Conservation (phyloP, 2,113 vertebrate genomes). For the Tragulus kanchil region DNA sequence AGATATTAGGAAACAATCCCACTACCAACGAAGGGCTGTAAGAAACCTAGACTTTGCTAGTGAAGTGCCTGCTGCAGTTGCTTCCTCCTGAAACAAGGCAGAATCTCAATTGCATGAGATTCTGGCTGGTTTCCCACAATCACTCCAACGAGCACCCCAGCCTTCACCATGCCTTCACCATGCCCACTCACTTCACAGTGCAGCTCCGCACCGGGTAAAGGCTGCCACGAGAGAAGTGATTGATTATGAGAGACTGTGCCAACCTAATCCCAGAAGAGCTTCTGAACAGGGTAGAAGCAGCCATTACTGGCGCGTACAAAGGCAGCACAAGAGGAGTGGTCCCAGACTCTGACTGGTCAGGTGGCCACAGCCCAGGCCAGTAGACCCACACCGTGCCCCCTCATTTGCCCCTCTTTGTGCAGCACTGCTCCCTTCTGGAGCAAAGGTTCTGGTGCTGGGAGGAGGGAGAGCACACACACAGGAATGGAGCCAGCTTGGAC, state of each 20-base stretch:
- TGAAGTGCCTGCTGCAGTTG: not conserved
- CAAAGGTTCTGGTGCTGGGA: not conserved
- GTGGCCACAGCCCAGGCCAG: not conserved
- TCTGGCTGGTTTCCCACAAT: not conserved
- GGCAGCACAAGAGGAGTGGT: not conserved
- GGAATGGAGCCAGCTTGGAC: not conserved
- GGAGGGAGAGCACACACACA: not conserved
- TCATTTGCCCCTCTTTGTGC: not conserved
- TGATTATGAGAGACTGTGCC: not conserved
- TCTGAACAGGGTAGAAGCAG: not conserved
- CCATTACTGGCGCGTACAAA: not conserved
- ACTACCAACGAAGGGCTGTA: too few relatives aligned
- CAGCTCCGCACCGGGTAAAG: not conserved
- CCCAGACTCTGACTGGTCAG: not conserved
- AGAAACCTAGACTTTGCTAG: not conserved
- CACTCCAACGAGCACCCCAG: not conserved
- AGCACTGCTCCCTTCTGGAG: not conserved
- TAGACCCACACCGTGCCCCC: not conserved
- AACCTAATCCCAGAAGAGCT: not conserved
- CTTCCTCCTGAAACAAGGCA: not conserved
- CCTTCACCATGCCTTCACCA: not conserved
- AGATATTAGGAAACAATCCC: too few relatives aligned
- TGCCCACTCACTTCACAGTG: not conserved
- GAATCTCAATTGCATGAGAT: not conserved
- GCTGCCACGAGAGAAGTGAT: not conserved